Evolutionary conservation across 2,888 invertebrate species (phyloP).

Genomic region (Drosophila atroscutellata): DNA sequence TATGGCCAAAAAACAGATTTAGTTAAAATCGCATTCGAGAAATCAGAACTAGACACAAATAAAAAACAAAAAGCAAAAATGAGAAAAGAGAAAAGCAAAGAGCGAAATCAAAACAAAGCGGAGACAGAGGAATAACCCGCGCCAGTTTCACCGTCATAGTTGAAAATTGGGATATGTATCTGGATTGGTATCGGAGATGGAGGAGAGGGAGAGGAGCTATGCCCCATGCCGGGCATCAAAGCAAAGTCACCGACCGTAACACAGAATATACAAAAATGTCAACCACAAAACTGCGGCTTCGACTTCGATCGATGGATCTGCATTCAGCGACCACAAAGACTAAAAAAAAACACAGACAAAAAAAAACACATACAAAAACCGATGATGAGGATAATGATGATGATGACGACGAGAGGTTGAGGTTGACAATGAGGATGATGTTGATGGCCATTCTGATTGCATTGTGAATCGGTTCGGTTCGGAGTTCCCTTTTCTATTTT

Average conservation of each 20-base stretch:
- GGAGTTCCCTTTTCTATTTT: slow-evolving; percentile 37
- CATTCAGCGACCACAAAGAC: slow-evolving; percentile 64
- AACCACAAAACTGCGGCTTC: slow-evolving; percentile 70
- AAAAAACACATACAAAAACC: slow-evolving; percentile 6
- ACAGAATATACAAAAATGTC: slow-evolving; percentile 56
- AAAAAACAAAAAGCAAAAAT: slow-evolving; percentile 18
- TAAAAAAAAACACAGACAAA: slow-evolving; percentile 23
- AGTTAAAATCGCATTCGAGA: slow-evolving; percentile 54
- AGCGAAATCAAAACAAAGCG: slow-evolving; percentile 37
- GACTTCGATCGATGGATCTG: slow-evolving; percentile 59
- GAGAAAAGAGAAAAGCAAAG: slow-evolving; percentile 21
- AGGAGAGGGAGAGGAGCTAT: slow-evolving; percentile 18
- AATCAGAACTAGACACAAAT: slow-evolving; percentile 37
- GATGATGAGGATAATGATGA: slow-evolving; percentile 48
- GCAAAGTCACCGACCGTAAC: slow-evolving; percentile 71
- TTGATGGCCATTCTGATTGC: slow-evolving; percentile 58
- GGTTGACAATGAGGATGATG: slow-evolving; percentile 21
- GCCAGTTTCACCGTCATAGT: slow-evolving; percentile 34
- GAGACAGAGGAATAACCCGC: slow-evolving; percentile 35
- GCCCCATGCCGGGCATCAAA: slow-evolving; percentile 62
- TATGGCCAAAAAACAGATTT: slow-evolving; percentile 37
- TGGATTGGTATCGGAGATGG: slow-evolving; percentile 22
- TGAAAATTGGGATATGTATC: slow-evolving; percentile 34
- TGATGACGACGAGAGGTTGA: slow-evolving; percentile 43
- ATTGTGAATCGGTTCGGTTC: slow-evolving; percentile 43